Evolutionary conservation across 2,113 vertebrate genomes (phyloP), one percentile per base, ranked within the genome.

Genomic region (Eira barbara): DNA sequence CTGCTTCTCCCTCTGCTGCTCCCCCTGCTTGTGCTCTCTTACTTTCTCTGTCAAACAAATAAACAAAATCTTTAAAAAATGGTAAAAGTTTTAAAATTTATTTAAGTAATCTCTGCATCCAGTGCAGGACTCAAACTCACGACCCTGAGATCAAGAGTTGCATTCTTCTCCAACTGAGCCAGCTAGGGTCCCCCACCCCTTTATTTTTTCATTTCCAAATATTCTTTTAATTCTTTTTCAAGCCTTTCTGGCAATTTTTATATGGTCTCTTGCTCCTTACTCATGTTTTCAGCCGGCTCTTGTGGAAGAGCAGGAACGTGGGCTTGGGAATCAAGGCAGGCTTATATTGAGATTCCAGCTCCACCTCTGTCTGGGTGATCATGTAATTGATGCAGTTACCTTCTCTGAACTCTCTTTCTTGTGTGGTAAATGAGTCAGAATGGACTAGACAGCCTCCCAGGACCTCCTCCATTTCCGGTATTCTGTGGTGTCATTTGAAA

Each of bases 221-320:
- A 36, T 93, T 94, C 55, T 78, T 85, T 55, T 20, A 29, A 15
- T 69, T 55, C 0, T 29, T 74, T 86, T 95, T 42, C 42, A 97
- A 29, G 73, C 85, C 61, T 93, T 94, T 71, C 81, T 93, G 89
- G 49, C 25, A 10, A 57, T 36, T 78, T 83, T 82, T 65, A 13
- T 49, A n/a, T 57, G 31, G 42, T n/a, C 27, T 71, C 21, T 89
- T 87, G 45, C 7, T 94, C 27, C 34, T 94, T 55, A 78, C n/a
- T 90, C 21, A 29, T 81, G 14, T 92, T 83, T 94, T 71, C 7
- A 78, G 74, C 47, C 34, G 23, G 42, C 73, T 57, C n/a, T 18
- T 31, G 0, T 0, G 8, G n/a, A 52, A 39, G 34, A 61, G 42
- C 27, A 55, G 52, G 52, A 49, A 4, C 2, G 1, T 4, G n/a